Evolutionary conservation across 2,113 vertebrate genomes (phyloP).

Genomic region (Ptilonorhynchus violaceus): DNA sequence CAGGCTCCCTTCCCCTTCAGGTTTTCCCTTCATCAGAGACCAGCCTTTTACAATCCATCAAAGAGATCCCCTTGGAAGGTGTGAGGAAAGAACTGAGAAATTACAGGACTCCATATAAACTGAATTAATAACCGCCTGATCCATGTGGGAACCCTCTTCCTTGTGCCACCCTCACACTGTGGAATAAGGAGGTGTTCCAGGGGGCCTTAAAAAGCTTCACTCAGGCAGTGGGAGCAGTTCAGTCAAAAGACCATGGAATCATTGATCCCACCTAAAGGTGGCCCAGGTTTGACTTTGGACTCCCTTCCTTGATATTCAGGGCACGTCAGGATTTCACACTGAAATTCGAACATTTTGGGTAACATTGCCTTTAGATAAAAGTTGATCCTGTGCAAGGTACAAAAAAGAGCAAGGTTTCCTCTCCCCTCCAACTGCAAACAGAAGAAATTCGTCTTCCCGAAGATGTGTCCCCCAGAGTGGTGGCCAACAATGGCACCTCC

Average conservation of each 20-base stretch:
- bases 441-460: not conserved
- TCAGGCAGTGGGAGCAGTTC: not conserved
- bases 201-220: not conserved
- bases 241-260: not conserved
- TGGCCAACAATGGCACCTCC: not conserved
- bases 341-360: fast-evolving
- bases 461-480: not conserved
- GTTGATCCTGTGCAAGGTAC: not conserved
- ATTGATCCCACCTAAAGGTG: not conserved
- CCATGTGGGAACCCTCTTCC: fast-evolving
- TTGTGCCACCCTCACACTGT: not conserved
- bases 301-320: not conserved
- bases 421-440: not conserved
- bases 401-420: not conserved
- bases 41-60: not conserved
- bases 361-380: not conserved
- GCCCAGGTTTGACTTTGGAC: not conserved
- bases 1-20: not conserved
- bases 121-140: not conserved
- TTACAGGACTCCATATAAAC: fast-evolving
- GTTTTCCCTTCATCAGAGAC: not conserved
- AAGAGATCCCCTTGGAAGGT: fast-evolving
- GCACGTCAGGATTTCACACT: fast-evolving
- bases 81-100: not conserved
- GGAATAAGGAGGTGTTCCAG: not conserved